Evolutionary conservation across 1,140 invertebrate genomes (phyloP).

Genomic region (Sarcophaga peregrina): DNA sequence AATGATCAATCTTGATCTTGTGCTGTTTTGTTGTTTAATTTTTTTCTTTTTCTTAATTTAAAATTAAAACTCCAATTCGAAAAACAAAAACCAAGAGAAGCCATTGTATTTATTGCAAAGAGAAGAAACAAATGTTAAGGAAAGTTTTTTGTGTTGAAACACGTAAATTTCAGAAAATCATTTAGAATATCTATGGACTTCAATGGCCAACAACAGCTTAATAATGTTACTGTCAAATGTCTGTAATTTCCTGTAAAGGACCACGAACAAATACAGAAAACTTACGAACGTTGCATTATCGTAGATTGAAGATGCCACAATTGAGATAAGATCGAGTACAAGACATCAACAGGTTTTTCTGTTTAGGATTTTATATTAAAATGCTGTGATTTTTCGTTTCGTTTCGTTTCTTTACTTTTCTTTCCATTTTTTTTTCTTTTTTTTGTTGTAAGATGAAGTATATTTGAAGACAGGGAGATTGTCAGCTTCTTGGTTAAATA

Average conservation of each 20-base stretch:
- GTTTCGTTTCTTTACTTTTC: neutral
- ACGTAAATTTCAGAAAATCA: too few relatives aligned
- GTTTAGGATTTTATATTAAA: neutral
- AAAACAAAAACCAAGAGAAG: too few relatives aligned
- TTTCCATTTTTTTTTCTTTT: too few relatives aligned
- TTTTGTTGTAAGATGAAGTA: neutral
- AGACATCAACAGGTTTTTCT: conserved; percentile 12
- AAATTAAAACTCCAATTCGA: too few relatives aligned
- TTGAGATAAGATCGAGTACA: neutral
- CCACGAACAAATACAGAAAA: neutral
- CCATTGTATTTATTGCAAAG: too few relatives aligned
- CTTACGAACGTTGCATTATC: neutral
- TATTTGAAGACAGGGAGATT: neutral
- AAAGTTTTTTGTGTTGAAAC: too few relatives aligned
- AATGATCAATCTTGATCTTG: too few relatives aligned
- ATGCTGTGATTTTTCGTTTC: neutral
- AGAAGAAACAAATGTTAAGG: too few relatives aligned
- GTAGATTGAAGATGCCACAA: conserved; percentile 1
- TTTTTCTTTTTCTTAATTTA: too few relatives aligned
- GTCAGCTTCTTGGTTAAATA: conserved; percentile 9
- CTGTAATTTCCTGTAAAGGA: conserved; percentile 20
- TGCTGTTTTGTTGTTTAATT: too few relatives aligned
- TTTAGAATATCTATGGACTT: neutral
- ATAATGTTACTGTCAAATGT: conserved; percentile 26
- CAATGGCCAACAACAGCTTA: conserved; percentile 16